Base-by-base conservation (phyloP, 2,888 invertebrate species). In the Xestia c-nigrum region DNA sequence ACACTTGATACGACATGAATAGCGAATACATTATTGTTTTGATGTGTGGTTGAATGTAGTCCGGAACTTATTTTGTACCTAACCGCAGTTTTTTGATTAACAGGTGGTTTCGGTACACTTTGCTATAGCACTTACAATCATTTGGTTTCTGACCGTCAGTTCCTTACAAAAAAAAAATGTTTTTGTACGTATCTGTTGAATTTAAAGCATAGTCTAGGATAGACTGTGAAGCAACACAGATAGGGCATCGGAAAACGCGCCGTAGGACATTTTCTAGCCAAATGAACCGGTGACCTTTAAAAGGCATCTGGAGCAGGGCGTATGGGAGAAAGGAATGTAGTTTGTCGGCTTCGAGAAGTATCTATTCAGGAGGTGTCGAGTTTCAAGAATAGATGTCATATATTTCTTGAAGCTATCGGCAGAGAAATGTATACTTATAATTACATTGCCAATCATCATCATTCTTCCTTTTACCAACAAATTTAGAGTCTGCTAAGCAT, bases 281-380 rank as follows among this genome's bases (percentile, higher is more conserved):
- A 63, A 67, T n/a, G 79, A 77, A 57, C 63, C 47, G 67, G 4
- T 63, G 77, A 79, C 77, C 67, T 79, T 77, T 79, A 38, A 7
- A 52, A 77, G 24, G 67, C 66, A 82, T 82, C 38, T 79, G 63
- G 55, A 82, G 47, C 79, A 82, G 67, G 66, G 77, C 67, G 65
- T 38, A 19, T 40, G 43, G 57, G 81, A 76, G 78, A 65, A 50
- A n/a, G 76, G 78, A 76, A 81, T 81, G 82, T 12, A 80, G 40
- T 80, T 40, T 46, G 24, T 64, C 55, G 24, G 21, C 55, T 81
- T 6, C 31, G 40, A 43, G 46, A 47, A 72, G 31, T n/a, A 1
- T 50, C n/a, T 12, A 77, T 59, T 43, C 14, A 10, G 31, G 24
- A 10, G 31, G 24, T 24, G 43, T 43, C 16, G 12, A 80, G 21